These are phyloP conservation scores for Colletes collaris DNA, from an alignment of 2,888 invertebrate species.

Conservation along the genomic window DNA sequence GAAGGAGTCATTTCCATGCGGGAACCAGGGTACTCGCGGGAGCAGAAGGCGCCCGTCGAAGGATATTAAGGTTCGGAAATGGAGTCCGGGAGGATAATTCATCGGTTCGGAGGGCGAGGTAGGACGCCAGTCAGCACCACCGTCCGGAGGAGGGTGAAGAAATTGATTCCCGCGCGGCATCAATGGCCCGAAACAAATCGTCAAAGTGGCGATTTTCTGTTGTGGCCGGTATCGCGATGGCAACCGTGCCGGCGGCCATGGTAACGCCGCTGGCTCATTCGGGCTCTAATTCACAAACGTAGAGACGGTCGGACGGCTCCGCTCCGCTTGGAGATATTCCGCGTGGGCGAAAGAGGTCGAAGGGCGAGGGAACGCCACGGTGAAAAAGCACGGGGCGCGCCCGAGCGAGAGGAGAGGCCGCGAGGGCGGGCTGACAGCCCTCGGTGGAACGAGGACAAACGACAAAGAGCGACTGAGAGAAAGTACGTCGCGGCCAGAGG, in stretches of 20 bases:
- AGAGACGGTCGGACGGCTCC: constrained; percentile 52
- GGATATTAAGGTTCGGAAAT: constrained; percentile 57
- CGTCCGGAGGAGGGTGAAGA: constrained; percentile 34
- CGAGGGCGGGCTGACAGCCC: too few relatives aligned
- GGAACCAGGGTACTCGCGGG: constrained; percentile 36
- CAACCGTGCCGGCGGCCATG: constrained; percentile 76
- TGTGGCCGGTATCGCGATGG: constrained; percentile 82
- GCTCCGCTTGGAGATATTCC: constrained; percentile 46
- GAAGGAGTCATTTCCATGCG: constrained; percentile 32
- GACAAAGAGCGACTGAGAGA: background rate
- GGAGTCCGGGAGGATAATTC: constrained; percentile 38
- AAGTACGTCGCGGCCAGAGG: constrained; percentile 27
- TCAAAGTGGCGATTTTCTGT: constrained; percentile 81
- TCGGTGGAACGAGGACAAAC: background rate
- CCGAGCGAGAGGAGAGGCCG: background rate
- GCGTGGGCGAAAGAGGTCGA: constrained; percentile 76
- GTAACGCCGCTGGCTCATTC: constrained; percentile 75
- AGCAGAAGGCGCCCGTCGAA: constrained; percentile 28
- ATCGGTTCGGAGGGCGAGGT: constrained; percentile 1
- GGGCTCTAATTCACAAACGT: constrained; percentile 75
- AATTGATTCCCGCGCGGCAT: constrained; percentile 76
- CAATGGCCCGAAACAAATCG: constrained; percentile 81
- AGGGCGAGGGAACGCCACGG: constrained; percentile 59
- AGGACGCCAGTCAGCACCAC: background rate
- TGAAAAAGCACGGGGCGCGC: constrained; percentile 21